Evolutionary conservation across 1,140 invertebrate genomes (phyloP), one percentile per base, ranked within the genome.

Genomic region (Drosophila mauritiana): DNA sequence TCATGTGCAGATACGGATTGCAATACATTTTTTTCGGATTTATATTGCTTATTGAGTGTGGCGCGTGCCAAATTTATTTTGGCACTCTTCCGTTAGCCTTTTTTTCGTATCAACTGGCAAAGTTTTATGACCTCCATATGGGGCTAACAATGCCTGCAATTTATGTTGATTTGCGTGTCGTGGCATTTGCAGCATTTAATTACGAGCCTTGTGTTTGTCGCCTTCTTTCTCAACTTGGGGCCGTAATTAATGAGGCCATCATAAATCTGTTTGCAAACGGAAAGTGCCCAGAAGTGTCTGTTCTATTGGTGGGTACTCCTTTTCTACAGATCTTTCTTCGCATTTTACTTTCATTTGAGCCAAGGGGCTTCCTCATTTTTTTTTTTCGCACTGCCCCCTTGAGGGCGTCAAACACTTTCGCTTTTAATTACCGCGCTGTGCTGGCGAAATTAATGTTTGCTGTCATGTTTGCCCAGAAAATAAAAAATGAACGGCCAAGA

Each of bases 161-260:
- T 86, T 80, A 85, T 86, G 78, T 81, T 85, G 83, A 88, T 86
- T 88, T 86, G 84, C 83, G 70, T 86, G 82, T 83, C 78, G 58
- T 62, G 56, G 53, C 20, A 54, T 31, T 39, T 42, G 51, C 22
- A 39, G 72, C 54, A 72, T 86, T 86, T 86, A 86, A 86, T 86
- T 86, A 79, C 82, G 61, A 58, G 58, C 62, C 75, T 86, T 61
- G 65, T 81, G 82, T 61, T 20, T 20, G 42, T 45, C 42, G 42
- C 42, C 42, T 20, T 80, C 39, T 52, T 58, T 20, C 53, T 48
- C 59, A 53, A 39, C 49, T 59, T 42, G 61, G 36, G 34, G 40
- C 75, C 75, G 80, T 89, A 80, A 89, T 89, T 89, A 89, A 89
- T 89, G 84, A 83, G 69, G 34, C 68, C 80, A 83, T 89, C 84